These are phyloP conservation scores for Channa maculata DNA, from an alignment of 2,113 vertebrate species.

Conservation along the genomic window DNA sequence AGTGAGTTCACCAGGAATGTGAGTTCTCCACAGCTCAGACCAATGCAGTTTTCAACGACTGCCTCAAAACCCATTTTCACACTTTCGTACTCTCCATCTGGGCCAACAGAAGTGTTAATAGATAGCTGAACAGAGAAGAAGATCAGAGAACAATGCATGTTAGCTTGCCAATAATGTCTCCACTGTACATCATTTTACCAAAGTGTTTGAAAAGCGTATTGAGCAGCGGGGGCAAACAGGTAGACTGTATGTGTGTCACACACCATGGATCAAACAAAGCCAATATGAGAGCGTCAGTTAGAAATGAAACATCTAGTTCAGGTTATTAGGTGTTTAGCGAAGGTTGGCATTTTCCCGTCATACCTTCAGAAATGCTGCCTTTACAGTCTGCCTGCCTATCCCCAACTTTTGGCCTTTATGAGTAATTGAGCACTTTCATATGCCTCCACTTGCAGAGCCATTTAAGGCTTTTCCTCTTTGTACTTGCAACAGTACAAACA, in stretches of 20 bases:
- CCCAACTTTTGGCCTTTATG: conserved; percentile 62
- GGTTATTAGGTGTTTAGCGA: conserved; percentile 67
- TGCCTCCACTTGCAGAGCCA: conserved; percentile 52
- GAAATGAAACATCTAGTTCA: conserved; percentile 66
- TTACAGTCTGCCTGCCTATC: conserved; percentile 53
- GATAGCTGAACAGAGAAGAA: conserved; percentile 14
- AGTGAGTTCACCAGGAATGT: conserved; percentile 70
- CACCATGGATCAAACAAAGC: conserved; percentile 70
- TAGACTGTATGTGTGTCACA: conserved; percentile 66
- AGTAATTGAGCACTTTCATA: conserved; percentile 69
- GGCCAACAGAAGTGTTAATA: conserved; percentile 35
- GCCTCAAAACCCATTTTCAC: conserved; percentile 45
- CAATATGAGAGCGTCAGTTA: conserved; percentile 72
- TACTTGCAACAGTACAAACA: conserved; percentile 71
- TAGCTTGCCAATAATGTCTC: conserved; percentile 26
- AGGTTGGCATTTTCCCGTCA: conserved; percentile 70
- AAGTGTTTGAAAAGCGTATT: conserved; percentile 40
- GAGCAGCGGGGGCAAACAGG: conserved; percentile 58
- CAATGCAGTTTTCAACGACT: conserved; percentile 13
- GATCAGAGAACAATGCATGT: conserved; percentile 39
- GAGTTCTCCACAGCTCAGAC: conserved; percentile 34
- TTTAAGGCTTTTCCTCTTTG: conserved; percentile 66
- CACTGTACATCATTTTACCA: conserved; percentile 31
- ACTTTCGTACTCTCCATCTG: conserved; percentile 28
- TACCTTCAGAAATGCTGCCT: conserved; percentile 59